phyloP scores from a whole-genome alignment of 2,797 vertebrate species.

The Apogon hyalosoma region DNA sequence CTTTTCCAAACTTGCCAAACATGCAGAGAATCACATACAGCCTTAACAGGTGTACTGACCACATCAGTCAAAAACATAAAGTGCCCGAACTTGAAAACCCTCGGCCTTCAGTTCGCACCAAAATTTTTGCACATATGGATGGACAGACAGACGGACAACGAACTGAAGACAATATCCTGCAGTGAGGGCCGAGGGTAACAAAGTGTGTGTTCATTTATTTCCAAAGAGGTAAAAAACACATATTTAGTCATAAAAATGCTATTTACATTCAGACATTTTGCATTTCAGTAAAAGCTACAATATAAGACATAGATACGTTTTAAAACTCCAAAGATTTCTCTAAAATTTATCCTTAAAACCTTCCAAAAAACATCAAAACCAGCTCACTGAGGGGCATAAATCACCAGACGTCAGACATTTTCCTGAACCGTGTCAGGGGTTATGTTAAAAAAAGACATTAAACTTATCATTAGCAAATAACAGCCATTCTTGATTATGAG shows the following conservation, averaged over 20 bases:
- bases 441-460: constrained; percentile 65
- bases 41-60: constrained; percentile 9
- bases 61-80: neutral
- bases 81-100: too few relatives aligned
- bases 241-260: constrained; percentile 16
- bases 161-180: too few relatives aligned
- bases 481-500: constrained; percentile 83
- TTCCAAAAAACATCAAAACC: constrained; percentile 22
- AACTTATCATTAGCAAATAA: constrained; percentile 81
- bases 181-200: neutral
- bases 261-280: neutral
- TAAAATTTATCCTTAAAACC: constrained; percentile 19
- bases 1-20: constrained; percentile 9
- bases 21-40: constrained; percentile 14
- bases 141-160: too few relatives aligned
- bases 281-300: constrained; percentile 23
- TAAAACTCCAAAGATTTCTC: constrained; percentile 14
- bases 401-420: constrained; percentile 40
- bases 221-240: neutral
- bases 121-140: too few relatives aligned
- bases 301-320: constrained; percentile 1
- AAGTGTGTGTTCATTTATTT: neutral
- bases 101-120: too few relatives aligned
- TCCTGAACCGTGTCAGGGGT: constrained; percentile 35
- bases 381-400: constrained; percentile 22